Conservation (phyloP, 2,797 vertebrate genomes). For the Acrossocheilus wenchowensis region DNA sequence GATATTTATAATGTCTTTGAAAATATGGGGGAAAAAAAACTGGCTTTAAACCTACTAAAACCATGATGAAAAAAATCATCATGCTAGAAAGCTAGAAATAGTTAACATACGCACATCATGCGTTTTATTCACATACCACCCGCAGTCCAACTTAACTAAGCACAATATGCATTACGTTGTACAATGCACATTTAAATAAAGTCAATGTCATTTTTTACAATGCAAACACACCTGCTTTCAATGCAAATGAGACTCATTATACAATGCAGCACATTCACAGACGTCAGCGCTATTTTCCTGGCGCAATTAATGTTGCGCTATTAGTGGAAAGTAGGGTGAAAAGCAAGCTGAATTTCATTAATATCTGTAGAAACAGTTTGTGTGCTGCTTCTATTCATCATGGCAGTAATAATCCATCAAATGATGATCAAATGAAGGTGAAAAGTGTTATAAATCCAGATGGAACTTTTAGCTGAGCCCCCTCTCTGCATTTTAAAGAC, state of each 20-base stretch:
- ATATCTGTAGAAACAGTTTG: slow-evolving; percentile 9
- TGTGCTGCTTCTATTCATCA: not conserved
- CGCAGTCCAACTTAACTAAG: slow-evolving; percentile 4
- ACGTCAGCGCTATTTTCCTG: slow-evolving; percentile 15
- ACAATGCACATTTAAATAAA: slow-evolving; percentile 13
- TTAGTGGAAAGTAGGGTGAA: slow-evolving; percentile 8
- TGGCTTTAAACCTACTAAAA: not conserved
- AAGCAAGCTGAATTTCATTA: not conserved
- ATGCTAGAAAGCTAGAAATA: not conserved
- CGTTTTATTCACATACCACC: not conserved
- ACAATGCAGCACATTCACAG: slow-evolving; percentile 12
- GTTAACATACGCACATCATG: not conserved
- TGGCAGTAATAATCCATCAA: not conserved
- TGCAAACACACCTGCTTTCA: slow-evolving; percentile 19
- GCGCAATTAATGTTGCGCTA: not conserved
- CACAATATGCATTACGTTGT: not conserved
- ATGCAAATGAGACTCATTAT: slow-evolving; percentile 38
- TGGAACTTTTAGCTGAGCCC: not conserved
- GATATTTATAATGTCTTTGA: not conserved
- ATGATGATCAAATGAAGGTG: not conserved
- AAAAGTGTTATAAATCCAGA: not conserved
- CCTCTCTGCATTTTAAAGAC: not conserved
- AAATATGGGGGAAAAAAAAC: not conserved
- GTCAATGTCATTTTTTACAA: slow-evolving; percentile 8
- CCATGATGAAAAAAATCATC: not conserved